Evolutionary conservation across 1,140 invertebrate species (phyloP).

Genomic region (Aphis craccivora): DNA sequence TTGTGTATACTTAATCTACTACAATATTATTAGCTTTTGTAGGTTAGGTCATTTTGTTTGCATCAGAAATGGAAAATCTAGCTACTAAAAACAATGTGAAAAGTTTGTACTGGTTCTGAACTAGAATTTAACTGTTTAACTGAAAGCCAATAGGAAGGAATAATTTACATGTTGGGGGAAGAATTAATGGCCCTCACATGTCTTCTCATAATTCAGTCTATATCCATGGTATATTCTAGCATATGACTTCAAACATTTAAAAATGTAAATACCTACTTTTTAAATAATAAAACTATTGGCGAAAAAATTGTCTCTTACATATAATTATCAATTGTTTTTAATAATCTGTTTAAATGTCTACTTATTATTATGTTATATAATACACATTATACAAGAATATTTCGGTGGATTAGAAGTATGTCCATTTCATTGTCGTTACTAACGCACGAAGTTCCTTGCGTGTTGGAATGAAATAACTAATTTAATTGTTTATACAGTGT

Average conservation of each 20-base stretch:
- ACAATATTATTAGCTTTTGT: not conserved
- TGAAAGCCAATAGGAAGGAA: not conserved
- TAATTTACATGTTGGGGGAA: not conserved
- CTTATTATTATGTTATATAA: not conserved
- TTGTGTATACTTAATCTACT: not conserved
- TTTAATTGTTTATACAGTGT: slow-evolving; percentile 9
- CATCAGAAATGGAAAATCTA: no score
- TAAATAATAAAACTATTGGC: not conserved
- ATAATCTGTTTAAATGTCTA: not conserved
- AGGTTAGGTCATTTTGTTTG: not conserved
- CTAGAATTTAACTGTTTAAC: not conserved
- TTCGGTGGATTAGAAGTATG: not conserved
- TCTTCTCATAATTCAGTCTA: not conserved
- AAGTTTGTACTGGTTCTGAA: not conserved
- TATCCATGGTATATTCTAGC: not conserved
- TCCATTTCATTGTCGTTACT: not conserved
- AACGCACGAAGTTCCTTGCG: not conserved
- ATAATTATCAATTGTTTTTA: not conserved
- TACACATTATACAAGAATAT: not conserved
- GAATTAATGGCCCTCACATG: not conserved
- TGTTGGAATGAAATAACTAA: not conserved
- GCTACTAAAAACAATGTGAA: no score
- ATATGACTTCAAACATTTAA: not conserved
- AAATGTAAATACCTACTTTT: not conserved
- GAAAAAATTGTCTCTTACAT: not conserved